A percentile compares a stretch with the other conserved stretches of the same genome.
phyloP scores from a whole-genome alignment of 2,888 invertebrate species.

The Gortyna flavago region DNA sequence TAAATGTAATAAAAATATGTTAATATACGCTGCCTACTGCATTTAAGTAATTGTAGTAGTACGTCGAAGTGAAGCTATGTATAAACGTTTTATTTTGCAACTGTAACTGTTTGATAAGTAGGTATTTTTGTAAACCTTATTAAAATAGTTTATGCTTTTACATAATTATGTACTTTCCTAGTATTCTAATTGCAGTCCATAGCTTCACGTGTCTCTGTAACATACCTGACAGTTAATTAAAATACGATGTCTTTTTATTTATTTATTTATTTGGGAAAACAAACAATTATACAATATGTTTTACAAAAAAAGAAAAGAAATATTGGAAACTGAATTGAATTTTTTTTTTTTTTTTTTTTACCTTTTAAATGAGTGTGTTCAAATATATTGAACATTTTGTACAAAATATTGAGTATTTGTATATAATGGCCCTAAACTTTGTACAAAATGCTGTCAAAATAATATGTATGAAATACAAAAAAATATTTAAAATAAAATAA shows the following conservation, averaged over 20 bases:
- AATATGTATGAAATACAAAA: not conserved
- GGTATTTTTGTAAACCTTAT: not conserved
- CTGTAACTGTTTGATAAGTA: not conserved
- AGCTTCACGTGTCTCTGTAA: not conserved
- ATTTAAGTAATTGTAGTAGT: not conserved
- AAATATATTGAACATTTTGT: slow-evolving; percentile 12
- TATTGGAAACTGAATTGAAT: too few relatives aligned
- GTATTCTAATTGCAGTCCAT: not conserved
- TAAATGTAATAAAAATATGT: not conserved
- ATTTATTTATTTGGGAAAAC: too few relatives aligned
- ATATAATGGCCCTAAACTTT: slow-evolving; percentile 1
- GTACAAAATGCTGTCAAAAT: not conserved
- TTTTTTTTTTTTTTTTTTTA: too few relatives aligned
- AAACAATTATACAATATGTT: too few relatives aligned
- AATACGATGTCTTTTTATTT: not conserved
- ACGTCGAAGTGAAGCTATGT: not conserved
- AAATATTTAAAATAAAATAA: not conserved
- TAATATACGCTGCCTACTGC: too few relatives aligned
- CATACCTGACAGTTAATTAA: not conserved
- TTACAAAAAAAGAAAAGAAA: too few relatives aligned
- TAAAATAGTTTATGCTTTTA: not conserved
- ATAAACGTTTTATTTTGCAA: not conserved
- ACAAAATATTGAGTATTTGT: not conserved
- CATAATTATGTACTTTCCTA: not conserved
- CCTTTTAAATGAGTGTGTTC: slow-evolving; percentile 21